phyloP scores from a whole-genome alignment of 2,888 invertebrate species.

The Pristionchus fissidentatus region DNA sequence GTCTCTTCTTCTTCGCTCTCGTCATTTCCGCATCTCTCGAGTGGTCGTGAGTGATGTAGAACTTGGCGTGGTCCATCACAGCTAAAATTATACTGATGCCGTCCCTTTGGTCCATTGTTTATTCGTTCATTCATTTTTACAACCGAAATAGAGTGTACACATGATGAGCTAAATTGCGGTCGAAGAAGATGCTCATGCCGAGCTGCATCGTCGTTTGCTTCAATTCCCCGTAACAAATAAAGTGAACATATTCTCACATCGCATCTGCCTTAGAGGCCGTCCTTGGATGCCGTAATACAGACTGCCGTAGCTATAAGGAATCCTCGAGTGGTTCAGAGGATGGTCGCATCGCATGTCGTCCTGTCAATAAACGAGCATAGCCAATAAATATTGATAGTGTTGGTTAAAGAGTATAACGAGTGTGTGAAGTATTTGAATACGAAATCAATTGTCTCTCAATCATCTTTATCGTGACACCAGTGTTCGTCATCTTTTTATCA shows the following conservation, averaged over 20 bases:
- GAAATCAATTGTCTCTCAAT: too few species aligned
- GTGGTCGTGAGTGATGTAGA: constrained; percentile 11
- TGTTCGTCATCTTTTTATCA: background rate
- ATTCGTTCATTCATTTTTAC: too few species aligned
- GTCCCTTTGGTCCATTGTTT: background rate
- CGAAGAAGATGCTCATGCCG: too few species aligned
- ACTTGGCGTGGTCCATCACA: constrained; percentile 11
- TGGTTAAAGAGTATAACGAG: too few species aligned
- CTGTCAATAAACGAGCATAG: background rate
- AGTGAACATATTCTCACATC: constrained; percentile 8
- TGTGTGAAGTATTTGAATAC: too few species aligned
- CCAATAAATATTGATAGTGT: too few species aligned
- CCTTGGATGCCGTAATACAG: constrained; percentile 21
- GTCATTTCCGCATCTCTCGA: background rate
- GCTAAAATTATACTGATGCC: background rate
- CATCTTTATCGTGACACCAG: too few species aligned
- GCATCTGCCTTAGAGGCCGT: background rate
- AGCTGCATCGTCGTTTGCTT: too few species aligned
- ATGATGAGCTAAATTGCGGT: too few species aligned
- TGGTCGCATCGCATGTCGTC: background rate
- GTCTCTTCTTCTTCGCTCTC: constrained; percentile 11
- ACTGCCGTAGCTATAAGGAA: background rate
- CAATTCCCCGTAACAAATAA: too few species aligned
- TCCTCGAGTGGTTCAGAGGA: constrained; percentile 9
- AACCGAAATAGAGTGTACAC: too few species aligned